These are phyloP conservation scores for Rutpela maculata DNA, from an alignment of 2,888 invertebrate species.

Conservation along the genomic window DNA sequence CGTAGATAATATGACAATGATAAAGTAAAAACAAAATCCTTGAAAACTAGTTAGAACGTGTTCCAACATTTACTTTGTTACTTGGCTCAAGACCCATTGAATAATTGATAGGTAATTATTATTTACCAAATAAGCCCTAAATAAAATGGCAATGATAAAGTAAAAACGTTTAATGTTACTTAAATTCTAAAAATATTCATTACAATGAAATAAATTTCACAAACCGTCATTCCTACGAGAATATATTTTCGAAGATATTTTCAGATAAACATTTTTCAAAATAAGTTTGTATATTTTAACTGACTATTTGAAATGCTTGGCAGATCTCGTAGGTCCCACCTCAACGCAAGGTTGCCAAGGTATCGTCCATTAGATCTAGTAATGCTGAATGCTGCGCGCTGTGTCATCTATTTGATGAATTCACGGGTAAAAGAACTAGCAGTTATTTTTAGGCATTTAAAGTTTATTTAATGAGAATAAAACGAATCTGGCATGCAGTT, in stretches of 20 bases:
- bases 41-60: neutral
- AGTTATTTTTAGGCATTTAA: conserved; percentile 41
- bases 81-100: neutral
- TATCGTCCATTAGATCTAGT: conserved; percentile 18
- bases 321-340: conserved; percentile 28
- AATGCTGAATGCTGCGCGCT: conserved; percentile 10
- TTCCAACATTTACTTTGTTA: neutral
- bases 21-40: neutral
- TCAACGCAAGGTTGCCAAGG: conserved; percentile 26
- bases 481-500: conserved; percentile 41
- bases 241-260: neutral
- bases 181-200: too few relatives aligned
- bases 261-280: neutral
- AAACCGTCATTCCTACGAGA: neutral
- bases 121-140: neutral
- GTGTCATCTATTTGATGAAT: conserved; percentile 29
- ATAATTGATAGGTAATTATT: neutral
- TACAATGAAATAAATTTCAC: too few relatives aligned
- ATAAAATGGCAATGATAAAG: neutral
- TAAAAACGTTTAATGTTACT: too few relatives aligned
- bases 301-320: conserved; percentile 19
- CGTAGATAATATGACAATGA: too few relatives aligned
- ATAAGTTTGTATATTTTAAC: conserved; percentile 22
- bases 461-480: conserved; percentile 42
- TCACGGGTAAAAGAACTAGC: conserved; percentile 34